These are phyloP conservation scores for Antheraea yamamai DNA, from an alignment of 2,888 invertebrate species.

Conservation along the genomic window DNA sequence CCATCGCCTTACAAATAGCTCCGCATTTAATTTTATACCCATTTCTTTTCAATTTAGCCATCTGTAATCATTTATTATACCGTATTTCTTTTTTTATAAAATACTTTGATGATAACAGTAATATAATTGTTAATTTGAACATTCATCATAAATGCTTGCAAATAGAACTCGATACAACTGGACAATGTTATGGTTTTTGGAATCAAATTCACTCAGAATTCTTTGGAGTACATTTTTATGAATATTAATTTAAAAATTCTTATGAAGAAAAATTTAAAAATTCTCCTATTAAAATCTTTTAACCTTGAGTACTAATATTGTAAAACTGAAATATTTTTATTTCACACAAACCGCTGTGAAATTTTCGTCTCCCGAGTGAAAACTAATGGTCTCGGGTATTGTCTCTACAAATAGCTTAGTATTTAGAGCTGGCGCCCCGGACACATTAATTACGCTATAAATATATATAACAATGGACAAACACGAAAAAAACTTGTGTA, in stretches of 20 bases:
- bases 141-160: background rate
- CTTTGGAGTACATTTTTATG: too few species aligned
- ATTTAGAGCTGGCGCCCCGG: conserved; percentile 49
- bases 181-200: background rate
- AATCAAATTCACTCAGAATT: background rate
- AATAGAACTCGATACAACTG: background rate
- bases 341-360: conserved; percentile 28
- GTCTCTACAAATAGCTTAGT: conserved; percentile 44
- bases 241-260: too few species aligned
- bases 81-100: conserved; percentile 5
- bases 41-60: conserved; percentile 53
- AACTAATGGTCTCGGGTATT: conserved; percentile 27
- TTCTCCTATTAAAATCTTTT: background rate
- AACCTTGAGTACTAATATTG: background rate
- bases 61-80: conserved; percentile 21
- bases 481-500: conserved; percentile 34
- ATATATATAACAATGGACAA: conserved; percentile 43
- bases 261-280: background rate
- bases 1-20: conserved; percentile 52
- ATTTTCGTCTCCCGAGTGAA: conserved; percentile 35
- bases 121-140: conserved; percentile 5
- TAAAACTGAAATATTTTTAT: background rate
- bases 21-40: conserved; percentile 57
- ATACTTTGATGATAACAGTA: conserved; percentile 1
- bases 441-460: conserved; percentile 59